Evolutionary conservation across 2,113 vertebrate species (phyloP).

Genomic region (Poecilia latipinna): DNA sequence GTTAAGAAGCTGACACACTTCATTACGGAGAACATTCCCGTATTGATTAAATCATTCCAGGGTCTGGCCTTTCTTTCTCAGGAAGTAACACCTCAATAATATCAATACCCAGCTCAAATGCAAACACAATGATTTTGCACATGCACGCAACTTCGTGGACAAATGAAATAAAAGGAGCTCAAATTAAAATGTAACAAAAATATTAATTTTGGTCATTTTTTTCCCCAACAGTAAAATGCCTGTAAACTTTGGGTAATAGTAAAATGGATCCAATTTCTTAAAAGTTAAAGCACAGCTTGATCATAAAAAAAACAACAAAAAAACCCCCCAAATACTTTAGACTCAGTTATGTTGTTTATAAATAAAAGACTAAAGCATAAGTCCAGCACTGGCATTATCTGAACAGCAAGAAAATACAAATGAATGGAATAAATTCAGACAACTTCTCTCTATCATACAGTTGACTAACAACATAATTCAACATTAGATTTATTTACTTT

Average conservation of each 20-base stretch:
- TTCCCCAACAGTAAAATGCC: not conserved
- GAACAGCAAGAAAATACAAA: too few relatives aligned
- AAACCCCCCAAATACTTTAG: too few relatives aligned
- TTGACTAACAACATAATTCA: too few relatives aligned
- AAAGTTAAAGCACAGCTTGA: too few relatives aligned
- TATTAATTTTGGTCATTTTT: not conserved
- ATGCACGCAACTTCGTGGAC: constrained; percentile 2
- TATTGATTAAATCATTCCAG: constrained; percentile 94
- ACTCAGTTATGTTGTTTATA: too few relatives aligned
- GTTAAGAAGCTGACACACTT: constrained; percentile 93
- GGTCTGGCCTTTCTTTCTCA: constrained; percentile 79
- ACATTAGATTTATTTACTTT: too few relatives aligned
- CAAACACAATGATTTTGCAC: constrained; percentile 12
- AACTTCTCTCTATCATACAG: too few relatives aligned
- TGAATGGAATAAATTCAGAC: too few relatives aligned
- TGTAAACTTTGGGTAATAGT: not conserved
- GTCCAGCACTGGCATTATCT: too few relatives aligned
- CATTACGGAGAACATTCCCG: constrained; percentile 89
- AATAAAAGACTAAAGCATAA: too few relatives aligned
- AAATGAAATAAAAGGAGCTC: not conserved
- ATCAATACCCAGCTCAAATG: constrained; percentile 57
- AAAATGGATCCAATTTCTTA: too few relatives aligned
- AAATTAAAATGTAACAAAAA: not conserved
- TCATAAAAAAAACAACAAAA: too few relatives aligned
- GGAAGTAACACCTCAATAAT: constrained; percentile 83